Conservation (phyloP, 1,140 invertebrate species). For the Melitaea cinxia region DNA sequence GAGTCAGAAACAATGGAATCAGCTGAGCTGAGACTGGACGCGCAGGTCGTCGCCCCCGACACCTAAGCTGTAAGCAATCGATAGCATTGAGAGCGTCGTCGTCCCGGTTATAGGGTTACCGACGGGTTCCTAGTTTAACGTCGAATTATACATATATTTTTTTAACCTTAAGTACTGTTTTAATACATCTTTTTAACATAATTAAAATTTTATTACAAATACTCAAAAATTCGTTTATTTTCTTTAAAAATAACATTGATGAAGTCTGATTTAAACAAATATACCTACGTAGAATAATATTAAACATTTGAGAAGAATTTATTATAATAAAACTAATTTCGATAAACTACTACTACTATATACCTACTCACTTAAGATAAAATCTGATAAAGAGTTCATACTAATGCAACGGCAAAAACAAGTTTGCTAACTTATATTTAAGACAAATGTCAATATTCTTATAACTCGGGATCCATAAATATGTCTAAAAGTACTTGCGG, state of each 20-base stretch:
- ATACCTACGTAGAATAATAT: no score
- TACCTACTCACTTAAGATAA: no score
- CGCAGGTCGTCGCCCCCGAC: conserved; percentile 51
- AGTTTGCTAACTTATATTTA: not conserved
- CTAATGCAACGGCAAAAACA: not conserved
- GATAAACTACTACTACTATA: no score
- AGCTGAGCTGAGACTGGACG: conserved; percentile 43
- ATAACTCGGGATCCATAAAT: not conserved
- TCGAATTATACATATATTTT: not conserved
- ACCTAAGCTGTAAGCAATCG: conserved; percentile 60
- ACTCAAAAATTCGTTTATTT: no score
- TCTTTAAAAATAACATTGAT: no score
- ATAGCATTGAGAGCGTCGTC: conserved; percentile 45
- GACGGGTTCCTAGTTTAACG: conserved; percentile 1
- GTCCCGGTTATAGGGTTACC: conserved; percentile 28
- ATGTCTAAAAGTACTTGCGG: conserved; percentile 3
- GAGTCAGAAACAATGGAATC: conserved; percentile 28
- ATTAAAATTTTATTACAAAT: no score
- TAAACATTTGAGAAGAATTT: no score
- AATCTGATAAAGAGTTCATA: not conserved
- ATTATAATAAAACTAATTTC: no score
- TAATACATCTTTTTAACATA: no score
- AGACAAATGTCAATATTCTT: no score
- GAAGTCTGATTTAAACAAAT: no score
- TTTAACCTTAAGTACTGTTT: no score